These are phyloP conservation scores for Brienomyrus longianalis DNA, from an alignment of 2,113 vertebrate genomes.

Conservation along the genomic window DNA sequence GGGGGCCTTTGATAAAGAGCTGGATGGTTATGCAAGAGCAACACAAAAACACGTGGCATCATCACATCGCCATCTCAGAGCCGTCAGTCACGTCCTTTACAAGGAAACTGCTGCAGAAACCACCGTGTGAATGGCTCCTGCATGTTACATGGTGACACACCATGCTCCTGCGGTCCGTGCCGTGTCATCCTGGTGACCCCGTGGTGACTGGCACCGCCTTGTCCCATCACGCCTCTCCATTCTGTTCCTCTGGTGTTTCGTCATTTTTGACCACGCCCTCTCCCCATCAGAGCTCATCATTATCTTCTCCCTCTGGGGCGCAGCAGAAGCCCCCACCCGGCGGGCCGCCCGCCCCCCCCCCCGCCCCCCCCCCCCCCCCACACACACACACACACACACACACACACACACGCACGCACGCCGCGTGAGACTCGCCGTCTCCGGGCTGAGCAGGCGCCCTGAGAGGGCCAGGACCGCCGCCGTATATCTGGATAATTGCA, in stretches of 20 bases:
- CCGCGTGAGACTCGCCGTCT: background rate
- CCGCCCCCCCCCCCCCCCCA: background rate
- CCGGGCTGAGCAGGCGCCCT: background rate
- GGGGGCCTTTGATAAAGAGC: background rate
- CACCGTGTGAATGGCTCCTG: background rate
- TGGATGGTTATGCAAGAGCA: background rate
- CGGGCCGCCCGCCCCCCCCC: no score
- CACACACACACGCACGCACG: no score
- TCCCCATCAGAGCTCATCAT: background rate
- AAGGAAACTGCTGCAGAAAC: background rate
- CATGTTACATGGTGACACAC: background rate
- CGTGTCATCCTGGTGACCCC: background rate
- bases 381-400: no score
- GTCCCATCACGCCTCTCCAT: background rate
- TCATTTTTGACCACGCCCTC: background rate
- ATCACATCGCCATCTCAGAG: background rate
- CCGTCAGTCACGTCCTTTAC: background rate
- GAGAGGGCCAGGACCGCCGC: background rate
- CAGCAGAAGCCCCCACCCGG: background rate
- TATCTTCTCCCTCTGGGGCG: background rate
- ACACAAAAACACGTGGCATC: background rate
- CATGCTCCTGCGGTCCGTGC: background rate
- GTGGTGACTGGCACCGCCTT: background rate
- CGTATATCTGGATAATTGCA: slow-evolving; percentile 16
- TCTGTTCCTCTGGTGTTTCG: background rate